Base-by-base conservation (phyloP, 2,888 invertebrate species). In the Andrena flavipes region DNA sequence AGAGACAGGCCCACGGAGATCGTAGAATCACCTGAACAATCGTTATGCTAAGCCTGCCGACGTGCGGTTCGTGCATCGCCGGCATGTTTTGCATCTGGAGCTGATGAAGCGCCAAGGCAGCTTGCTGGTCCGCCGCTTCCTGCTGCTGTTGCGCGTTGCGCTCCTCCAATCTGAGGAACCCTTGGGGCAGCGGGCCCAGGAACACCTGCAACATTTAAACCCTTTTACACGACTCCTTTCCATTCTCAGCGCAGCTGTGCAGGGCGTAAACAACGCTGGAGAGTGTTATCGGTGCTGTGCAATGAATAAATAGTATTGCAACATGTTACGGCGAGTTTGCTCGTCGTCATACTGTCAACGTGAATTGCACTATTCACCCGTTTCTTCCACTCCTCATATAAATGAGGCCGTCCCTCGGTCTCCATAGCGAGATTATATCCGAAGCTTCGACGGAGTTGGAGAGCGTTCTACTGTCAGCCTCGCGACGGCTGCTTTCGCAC, bases 11-110 rank as follows among this genome's bases (percentile, higher is more conserved):
- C 42, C 3, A 4, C 42, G 42, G 13, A 4, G 42, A 5, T 1
- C 4, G 4, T 16, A 5, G 16, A 60, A 56, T 85, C 86, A 96
- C 96, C 94, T 98, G 98, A 33, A 96, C 97, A 82, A 98, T 96
- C 16, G 98, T 98, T 89, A 98, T 97, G 92, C 97, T 97, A 54
- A 98, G 95, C 77, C 97, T 95, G 3, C 98, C 98, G 33, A 96
- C 91, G 0, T 94, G 94, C 0, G 95, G 94, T 0, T 95, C 95
- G 0, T 94, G 94, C 75, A 95, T 91, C 91, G 93, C 94, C 88
- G 80, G 95, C 93, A 92, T 95, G 94, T 82, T 95, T 94, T 86
- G 95, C 93, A 91, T 94, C 88, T 97, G 96, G 82, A 91, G 78
- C 68, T 97, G 96, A 87, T 97, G 97, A 35, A 97, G 92, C 49